Evolutionary conservation across 2,797 vertebrate genomes (phyloP).

Genomic region (Fistularia commersonii): DNA sequence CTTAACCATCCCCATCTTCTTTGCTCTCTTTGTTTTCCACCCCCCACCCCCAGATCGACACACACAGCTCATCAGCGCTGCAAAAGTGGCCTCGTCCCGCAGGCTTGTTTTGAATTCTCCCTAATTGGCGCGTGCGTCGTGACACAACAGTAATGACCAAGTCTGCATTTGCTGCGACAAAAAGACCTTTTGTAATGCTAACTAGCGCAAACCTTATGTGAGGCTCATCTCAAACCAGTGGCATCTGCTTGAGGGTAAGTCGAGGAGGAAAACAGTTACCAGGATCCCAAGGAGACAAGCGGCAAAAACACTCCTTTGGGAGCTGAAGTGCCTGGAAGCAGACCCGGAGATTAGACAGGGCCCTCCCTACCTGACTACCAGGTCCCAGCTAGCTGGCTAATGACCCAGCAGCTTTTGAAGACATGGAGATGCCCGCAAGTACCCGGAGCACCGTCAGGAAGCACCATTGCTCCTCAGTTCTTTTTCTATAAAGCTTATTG

Average conservation of each 20-base stretch:
- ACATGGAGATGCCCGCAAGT: conserved; percentile 21
- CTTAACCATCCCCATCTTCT: conserved; percentile 22
- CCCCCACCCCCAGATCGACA: conserved; percentile 30
- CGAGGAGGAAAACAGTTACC: conserved; percentile 6
- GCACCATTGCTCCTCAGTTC: no score
- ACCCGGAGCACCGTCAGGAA: no score
- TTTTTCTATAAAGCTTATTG: no score
- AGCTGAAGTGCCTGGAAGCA: conserved; percentile 28
- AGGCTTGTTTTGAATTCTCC: conserved; percentile 55
- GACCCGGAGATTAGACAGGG: conserved; percentile 33
- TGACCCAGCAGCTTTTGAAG: conserved; percentile 13
- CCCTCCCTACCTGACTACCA: conserved; percentile 30
- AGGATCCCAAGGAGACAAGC: conserved; percentile 6
- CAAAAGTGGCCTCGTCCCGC: conserved; percentile 48
- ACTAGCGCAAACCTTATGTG: conserved; percentile 32
- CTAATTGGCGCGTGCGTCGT: conserved; percentile 62
- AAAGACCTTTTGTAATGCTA: conserved; percentile 46
- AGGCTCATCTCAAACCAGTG: conserved; percentile 31
- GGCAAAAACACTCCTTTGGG: conserved; percentile 21
- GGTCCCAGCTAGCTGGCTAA: conserved; percentile 37
- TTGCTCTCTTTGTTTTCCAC: conserved; percentile 19
- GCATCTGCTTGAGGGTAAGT: conserved; percentile 15
- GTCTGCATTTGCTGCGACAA: conserved; percentile 33
- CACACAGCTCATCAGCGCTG: conserved; percentile 54
- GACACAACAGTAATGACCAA: conserved; percentile 33